Evolutionary conservation across 2,888 invertebrate species (phyloP).

Genomic region (Leucophenga maculata): DNA sequence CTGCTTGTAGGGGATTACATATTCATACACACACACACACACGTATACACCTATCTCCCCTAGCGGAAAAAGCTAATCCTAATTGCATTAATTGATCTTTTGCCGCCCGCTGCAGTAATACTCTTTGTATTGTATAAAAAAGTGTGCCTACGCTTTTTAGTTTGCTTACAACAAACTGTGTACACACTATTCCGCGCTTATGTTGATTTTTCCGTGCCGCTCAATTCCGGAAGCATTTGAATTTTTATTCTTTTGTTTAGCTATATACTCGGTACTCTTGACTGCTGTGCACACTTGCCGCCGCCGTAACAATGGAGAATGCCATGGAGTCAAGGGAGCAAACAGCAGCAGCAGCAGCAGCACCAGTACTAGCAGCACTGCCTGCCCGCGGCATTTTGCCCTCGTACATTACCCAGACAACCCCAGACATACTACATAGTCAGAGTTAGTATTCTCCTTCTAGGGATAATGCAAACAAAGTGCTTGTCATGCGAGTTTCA

Average conservation of each 20-base stretch:
- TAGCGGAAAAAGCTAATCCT: slow-evolving; percentile 13
- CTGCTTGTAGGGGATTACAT: background rate
- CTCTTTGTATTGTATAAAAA: background rate
- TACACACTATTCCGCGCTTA: background rate
- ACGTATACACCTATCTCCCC: background rate
- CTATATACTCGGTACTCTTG: background rate
- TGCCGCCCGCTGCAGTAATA: slow-evolving; percentile 26
- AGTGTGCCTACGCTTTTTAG: background rate
- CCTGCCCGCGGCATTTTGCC: too few relatives aligned
- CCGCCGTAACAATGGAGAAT: background rate
- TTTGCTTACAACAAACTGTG: too few relatives aligned
- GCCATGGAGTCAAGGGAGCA: too few relatives aligned
- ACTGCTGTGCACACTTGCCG: background rate
- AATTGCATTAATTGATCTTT: slow-evolving; percentile 35
- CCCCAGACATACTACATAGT: too few relatives aligned
- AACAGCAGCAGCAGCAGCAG: too few relatives aligned
- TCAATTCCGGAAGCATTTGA: slow-evolving; percentile 16
- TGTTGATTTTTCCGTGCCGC: slow-evolving; percentile 12
- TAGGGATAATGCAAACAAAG: background rate
- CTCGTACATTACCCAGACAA: too few relatives aligned
- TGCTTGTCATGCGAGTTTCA: too few relatives aligned
- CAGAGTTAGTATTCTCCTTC: too few relatives aligned
- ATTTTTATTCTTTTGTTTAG: slow-evolving; percentile 16
- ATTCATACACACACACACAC: background rate
- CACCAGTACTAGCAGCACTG: too few relatives aligned